Evolutionary conservation across 2,888 invertebrate species (phyloP), one percentile per base, ranked within the genome.

Genomic region (Abrostola tripartita): DNA sequence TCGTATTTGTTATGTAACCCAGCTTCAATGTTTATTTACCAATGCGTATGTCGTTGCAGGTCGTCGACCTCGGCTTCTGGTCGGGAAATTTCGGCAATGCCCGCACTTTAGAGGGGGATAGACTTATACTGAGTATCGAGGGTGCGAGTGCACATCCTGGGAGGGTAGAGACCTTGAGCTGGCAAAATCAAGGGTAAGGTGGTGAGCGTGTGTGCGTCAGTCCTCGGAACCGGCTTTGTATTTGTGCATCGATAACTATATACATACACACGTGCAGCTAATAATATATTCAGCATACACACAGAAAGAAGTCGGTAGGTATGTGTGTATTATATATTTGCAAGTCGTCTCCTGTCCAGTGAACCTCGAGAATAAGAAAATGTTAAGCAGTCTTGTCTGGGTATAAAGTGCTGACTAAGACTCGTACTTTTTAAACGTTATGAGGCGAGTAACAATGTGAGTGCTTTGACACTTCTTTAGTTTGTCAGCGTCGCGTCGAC

Each of bases 121-220:
- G 88, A 78, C 81, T 84, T 89, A 92, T 89, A 74, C 85, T 79
- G 80, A 76, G 81, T 65, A 65, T 81, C 53, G 51, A 66, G 83
- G 84, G 91, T 85, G 87, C 78, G 90, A 94, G 85, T 78, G 90
- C 83, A 86, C 83, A 74, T 68, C 72, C 78, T 74, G 81, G 72
- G 90, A 90, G 94, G 94, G 94, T 93, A 93, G 94, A 93, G 94
- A 94, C 94, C 94, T 94, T 94, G 94, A 94, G 94, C 92, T 90
- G 90, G 93, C 93, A 92, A 94, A 94, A 94, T 94, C 94, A 94
- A 94, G 94, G 94, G 94, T 94, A 94, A 94, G 83, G 88, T 79
- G 81, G 74, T 86, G 84, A 71, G 78, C 54, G 68, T 84, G 94
- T 93, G 92, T 92, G 93, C 80, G 90, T 86, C 80, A 80, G 71